Evolutionary conservation across 1,140 invertebrate species (phyloP), one percentile per base, ranked within the genome.

Genomic region (Drosophila elegans): DNA sequence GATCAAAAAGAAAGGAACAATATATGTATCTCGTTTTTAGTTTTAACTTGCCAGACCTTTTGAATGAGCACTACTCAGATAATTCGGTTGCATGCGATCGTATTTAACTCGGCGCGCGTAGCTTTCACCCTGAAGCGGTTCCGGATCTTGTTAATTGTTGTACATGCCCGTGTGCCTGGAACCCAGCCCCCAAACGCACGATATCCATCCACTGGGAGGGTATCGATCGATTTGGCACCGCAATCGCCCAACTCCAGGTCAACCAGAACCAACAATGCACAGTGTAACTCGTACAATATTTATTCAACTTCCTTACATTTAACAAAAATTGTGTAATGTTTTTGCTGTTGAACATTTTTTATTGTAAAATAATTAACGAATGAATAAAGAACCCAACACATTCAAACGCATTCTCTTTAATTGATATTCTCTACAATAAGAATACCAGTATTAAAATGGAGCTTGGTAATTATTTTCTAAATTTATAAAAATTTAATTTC

Each of bases 21-120:
- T 57, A 84, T 64, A 81, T 75, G 82, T 80, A 86, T 88, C 82
- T 86, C 82, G 82, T 86, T 86, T 88, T 85, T 85, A 84, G 81
- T 86, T 82, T 88, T 88, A 86, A 82, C 82, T 86, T 86, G 82
- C 82, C 82, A 86, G 71, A 68, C 66, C 83, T 71, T 72, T 71
- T 71, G 51, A 72, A 72, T 71, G 67, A 69, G 41, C 27, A 39
- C 48, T 56, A 39, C 48, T 56, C 36, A 48, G 49, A 56, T 34
- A 71, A 60, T 54, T 78, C 59, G 74, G 69, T 67, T 78, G 55
- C 52, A 41, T 52, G 67, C 66, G 55, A 55, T 54, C 44, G 44
- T 34, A 49, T 7, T 34, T 36, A 52, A 16, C 48, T 45, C 67
- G 45, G 21, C 41, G 72, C 63, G 45, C 59, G 67, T 52, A 67